Conservation (phyloP, 1,140 invertebrate genomes). For the Zaprionus ornatus region DNA sequence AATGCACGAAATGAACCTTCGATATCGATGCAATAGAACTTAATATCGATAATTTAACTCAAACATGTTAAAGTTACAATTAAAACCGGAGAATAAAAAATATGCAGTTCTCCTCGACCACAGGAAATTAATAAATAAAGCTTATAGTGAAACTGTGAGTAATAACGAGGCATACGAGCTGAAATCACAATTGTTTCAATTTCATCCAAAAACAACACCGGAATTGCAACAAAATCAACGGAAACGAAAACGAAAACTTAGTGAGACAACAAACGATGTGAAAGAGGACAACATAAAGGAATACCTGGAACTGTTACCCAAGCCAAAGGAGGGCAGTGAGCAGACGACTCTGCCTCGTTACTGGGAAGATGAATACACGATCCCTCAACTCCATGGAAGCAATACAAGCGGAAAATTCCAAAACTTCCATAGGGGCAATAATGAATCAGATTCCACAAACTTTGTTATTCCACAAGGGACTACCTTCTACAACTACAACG, state of each 20-base stretch:
- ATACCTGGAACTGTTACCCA: conserved; percentile 39
- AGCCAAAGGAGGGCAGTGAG: background rate
- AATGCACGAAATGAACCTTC: background rate
- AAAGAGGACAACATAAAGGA: conserved; percentile 20
- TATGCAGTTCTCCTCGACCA: conserved; percentile 62
- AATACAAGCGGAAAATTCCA: conserved; percentile 60
- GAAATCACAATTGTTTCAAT: conserved; percentile 54
- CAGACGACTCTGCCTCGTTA: conserved; percentile 27
- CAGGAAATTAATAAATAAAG: conserved; percentile 58
- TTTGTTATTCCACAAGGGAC: conserved; percentile 67
- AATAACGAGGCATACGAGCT: conserved; percentile 33
- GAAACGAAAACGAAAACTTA: conserved; percentile 52
- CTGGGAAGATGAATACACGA: conserved; percentile 61
- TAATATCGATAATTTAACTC: background rate
- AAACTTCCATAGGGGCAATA: conserved; percentile 11
- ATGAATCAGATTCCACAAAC: background rate
- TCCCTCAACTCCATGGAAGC: conserved; percentile 70
- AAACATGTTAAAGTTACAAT: conserved; percentile 55
- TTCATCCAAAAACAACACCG: conserved; percentile 31
- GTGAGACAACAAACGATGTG: background rate
- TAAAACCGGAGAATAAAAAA: conserved; percentile 16
- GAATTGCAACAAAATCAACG: background rate
- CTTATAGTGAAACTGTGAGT: conserved; percentile 28
- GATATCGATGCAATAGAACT: background rate
- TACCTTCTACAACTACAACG: conserved; percentile 71